Evolutionary conservation across 2,113 vertebrate genomes (phyloP).

Genomic region (Leptodactylus fuscus): DNA sequence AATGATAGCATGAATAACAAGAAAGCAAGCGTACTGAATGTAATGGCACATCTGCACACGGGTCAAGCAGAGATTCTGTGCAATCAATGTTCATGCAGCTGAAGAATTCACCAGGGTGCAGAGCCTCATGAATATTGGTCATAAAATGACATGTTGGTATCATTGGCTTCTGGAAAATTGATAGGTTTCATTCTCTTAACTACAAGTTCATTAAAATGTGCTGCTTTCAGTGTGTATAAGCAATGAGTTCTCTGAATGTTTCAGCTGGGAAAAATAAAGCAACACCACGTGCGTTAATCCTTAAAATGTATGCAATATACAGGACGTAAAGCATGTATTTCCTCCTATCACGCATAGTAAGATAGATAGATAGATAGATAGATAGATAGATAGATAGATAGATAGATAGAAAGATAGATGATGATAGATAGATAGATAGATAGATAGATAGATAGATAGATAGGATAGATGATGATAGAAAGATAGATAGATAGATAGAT

Average conservation of each 20-base stretch:
- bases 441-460: background rate
- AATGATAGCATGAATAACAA: background rate
- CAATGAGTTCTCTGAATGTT: background rate
- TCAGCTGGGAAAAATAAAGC: background rate
- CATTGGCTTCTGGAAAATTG: constrained; percentile 15
- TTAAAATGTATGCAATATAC: background rate
- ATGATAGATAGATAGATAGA: background rate
- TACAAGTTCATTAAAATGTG: constrained; percentile 1
- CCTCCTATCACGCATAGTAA: background rate
- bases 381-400: constrained; percentile 17
- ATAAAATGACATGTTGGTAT: background rate
- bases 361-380: background rate
- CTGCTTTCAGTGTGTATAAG: background rate
- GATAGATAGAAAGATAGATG: background rate
- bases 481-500: constrained; percentile 11
- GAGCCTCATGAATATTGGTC: background rate
- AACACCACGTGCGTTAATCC: background rate
- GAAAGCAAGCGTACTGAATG: background rate
- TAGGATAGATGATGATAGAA: constrained; percentile 1
- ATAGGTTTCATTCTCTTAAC: constrained; percentile 1
- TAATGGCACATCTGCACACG: background rate
- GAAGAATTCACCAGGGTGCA: background rate
- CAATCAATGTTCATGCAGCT: background rate
- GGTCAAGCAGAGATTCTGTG: background rate
- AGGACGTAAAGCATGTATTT: background rate